These are phyloP conservation scores for Adelosebastes latens DNA, from an alignment of 2,797 vertebrate genomes.

Conservation along the genomic window DNA sequence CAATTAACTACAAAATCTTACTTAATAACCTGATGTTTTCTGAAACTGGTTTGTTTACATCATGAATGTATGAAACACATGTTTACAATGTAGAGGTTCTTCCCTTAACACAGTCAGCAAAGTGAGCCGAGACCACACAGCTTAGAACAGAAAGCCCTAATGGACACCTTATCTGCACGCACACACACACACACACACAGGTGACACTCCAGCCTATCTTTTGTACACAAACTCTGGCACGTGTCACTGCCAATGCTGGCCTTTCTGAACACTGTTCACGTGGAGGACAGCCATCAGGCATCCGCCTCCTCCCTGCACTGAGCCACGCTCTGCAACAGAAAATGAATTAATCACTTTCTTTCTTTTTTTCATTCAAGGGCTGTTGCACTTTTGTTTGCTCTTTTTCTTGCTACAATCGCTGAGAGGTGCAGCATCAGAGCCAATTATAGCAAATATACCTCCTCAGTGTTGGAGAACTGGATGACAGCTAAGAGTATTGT, in stretches of 20 bases:
- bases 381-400: not conserved
- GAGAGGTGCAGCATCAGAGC: not conserved
- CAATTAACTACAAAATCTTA: not conserved
- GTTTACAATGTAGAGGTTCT: not conserved
- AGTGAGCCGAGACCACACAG: too few species aligned
- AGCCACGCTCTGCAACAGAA: constrained; percentile 9
- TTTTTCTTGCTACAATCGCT: not conserved
- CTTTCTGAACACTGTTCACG: constrained; percentile 37
- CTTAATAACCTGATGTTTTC: not conserved
- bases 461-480: not conserved
- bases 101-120: not conserved
- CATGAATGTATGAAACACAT: not conserved
- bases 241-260: constrained; percentile 29
- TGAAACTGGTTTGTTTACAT: not conserved
- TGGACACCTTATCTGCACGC: constrained; percentile 57
- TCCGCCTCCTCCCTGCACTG: constrained; percentile 17
- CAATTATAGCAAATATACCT: not conserved
- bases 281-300: constrained; percentile 24
- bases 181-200: constrained; percentile 47
- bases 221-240: constrained; percentile 62
- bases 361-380: constrained; percentile 13
- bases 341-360: constrained; percentile 2
- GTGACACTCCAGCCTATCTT: constrained; percentile 49
- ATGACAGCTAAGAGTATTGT: constrained; percentile 5
- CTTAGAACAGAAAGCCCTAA: constrained; percentile 23